Evolutionary conservation across 2,113 vertebrate species (phyloP).

Genomic region (Tinamus guttatus): DNA sequence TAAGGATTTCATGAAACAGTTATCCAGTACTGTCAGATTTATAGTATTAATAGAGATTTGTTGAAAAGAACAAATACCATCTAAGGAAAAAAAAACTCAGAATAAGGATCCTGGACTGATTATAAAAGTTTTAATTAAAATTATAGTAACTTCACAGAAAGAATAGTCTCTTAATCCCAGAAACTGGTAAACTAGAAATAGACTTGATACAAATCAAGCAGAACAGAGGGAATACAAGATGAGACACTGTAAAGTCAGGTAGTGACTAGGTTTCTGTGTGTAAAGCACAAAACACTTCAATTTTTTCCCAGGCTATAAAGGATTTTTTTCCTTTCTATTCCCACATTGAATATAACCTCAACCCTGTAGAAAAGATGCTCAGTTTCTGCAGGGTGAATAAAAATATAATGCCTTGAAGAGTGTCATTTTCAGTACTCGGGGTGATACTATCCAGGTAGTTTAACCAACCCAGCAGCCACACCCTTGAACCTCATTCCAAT

Average conservation of each 20-base stretch:
- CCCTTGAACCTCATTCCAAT: conserved; percentile 5
- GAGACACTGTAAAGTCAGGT: not conserved
- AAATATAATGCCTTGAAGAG: not conserved
- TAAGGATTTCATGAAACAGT: not conserved
- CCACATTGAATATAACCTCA: not conserved
- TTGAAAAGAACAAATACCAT: not conserved
- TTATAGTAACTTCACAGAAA: not conserved
- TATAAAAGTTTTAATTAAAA: not conserved
- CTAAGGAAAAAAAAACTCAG: not conserved
- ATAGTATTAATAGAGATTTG: not conserved
- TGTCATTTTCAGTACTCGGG: not conserved
- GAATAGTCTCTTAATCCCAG: not conserved
- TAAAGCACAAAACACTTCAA: not conserved
- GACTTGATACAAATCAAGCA: not conserved
- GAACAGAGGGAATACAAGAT: not conserved
- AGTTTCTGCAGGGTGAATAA: conserved; percentile 4
- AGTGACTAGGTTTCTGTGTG: not conserved
- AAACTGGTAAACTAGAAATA: not conserved
- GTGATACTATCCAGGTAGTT: not conserved
- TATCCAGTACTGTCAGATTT: not conserved
- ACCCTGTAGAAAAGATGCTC: not conserved
- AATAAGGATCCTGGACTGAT: not conserved
- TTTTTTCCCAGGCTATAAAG: not conserved
- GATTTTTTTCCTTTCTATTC: not conserved
- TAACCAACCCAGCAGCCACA: conserved; percentile 17